Evolutionary conservation across 2,113 vertebrate species (phyloP), one percentile per base, ranked within the genome.

Genomic region (Chionomys nivalis): DNA sequence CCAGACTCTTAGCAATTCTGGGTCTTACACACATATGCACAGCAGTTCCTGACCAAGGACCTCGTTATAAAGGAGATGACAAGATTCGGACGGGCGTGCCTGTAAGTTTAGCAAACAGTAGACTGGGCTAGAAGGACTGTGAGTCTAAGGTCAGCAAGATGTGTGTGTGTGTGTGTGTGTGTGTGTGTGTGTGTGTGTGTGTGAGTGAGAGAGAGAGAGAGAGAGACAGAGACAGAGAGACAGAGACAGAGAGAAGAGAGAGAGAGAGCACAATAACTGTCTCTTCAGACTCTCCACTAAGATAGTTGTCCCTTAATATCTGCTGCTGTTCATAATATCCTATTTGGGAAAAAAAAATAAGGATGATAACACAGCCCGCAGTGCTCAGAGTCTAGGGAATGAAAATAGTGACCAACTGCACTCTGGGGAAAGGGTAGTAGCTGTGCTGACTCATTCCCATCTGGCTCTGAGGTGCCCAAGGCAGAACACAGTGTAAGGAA

Each of bases 401-500:
- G 68, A 52, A 90, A 55, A n/a, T 21, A 90, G 4, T 83, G 96
- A 97, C 87, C 97, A 94, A 39, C 49, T 89, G 91, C 4, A 72
- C 94, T 85, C 92, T 63, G 75, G 8, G 85, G 23, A 90, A 79
- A 87, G 94, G 95, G 87, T 83, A 31, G 83, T 94, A 65, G 87
- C 47, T 85, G 95, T 83, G 17, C 86, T 28, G 82, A 66, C 8
- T 26, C 31, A 66, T 89, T 87, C 82, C 91, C 94, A 33, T 91
- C 87, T 31, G 2, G 7, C 86, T 94, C 36, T 42, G 96, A 76
- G 44, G 44, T 72, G 28, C 93, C 97, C 97, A 96, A 97, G 94
- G 98, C 96, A 97, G 95, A 96, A 72, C 96, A 87, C 8, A 68
- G 78, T 93, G 94, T 96, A 95, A 94, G 75, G 94, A 93, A 95